Evolutionary conservation across 2,888 invertebrate species (phyloP), one percentile per base, ranked within the genome.

Genomic region (Pseudeuparius sepicola): DNA sequence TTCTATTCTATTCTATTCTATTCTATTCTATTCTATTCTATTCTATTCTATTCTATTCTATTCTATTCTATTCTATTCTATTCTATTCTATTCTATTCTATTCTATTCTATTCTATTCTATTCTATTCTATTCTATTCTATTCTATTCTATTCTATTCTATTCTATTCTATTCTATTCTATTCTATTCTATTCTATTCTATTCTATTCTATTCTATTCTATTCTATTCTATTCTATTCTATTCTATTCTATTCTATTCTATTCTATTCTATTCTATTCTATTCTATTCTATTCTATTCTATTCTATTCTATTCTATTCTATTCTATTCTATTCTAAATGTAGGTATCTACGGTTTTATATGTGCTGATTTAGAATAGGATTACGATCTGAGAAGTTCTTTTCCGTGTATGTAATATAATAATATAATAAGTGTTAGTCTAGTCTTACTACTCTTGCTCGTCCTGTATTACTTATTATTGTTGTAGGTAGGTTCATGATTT

Each of bases 41-140:
- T 26, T 26, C 26, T 26, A 26, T 26, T 26, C 26, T 26, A 26
- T 26, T 26, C 26, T 26, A 26, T 26, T 26, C 26, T 26, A 26
- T 26, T 26, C 26, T 26, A 26, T 26, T 26, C 26, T 26, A 26
- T 26, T 26, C 26, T 26, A 26, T 26, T 26, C 26, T 6, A 26
- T 26, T 26, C 26, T 26, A 26, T 26, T 26, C 26, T 10, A 26
- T 26, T 26, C 26, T 26, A 26, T 26, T 26, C 11, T 10, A n/a
- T 11, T 26, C 9, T 26, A n/a, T 11, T 26, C 11, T 26, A 26
- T 26, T 26, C 11, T 10, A 26, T 26, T 26, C 11, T 26, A 26
- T 26, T 26, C 11, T 10, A 26, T 26, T 26, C 11, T 26, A 20
- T 20, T 20, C 20, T 20, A 20, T 20, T 20, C 20, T 9, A 20